phyloP scores from a whole-genome alignment of 2,797 vertebrate species.

The Ciconia nigra region DNA sequence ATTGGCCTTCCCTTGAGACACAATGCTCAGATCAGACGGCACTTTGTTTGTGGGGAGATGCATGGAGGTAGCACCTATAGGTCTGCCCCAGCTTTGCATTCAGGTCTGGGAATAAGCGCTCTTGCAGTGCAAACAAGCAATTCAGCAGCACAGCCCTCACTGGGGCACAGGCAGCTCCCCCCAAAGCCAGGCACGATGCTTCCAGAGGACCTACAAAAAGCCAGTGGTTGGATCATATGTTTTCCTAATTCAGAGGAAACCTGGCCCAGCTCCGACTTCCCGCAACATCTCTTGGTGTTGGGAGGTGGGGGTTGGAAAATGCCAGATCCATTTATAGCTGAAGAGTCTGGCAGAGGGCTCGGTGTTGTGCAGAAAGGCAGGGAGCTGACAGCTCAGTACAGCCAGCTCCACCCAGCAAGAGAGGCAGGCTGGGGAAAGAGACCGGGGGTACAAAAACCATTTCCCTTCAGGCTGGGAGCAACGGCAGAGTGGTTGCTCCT shows the following conservation, averaged over 20 bases:
- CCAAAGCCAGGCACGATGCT: not conserved
- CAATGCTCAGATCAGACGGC: fast-evolving
- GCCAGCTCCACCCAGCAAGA: not conserved
- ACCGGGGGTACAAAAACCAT: not conserved
- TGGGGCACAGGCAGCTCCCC: not conserved
- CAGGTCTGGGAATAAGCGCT: not conserved
- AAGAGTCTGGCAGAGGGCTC: conserved; percentile 1
- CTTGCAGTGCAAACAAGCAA: fast-evolving
- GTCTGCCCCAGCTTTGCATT: not conserved
- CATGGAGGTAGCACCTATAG: not conserved
- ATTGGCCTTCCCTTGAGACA: not conserved
- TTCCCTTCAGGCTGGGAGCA: not conserved
- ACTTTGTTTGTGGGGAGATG: not conserved
- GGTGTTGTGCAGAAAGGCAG: not conserved
- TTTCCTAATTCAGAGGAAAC: conserved; percentile 38
- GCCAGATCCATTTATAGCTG: conserved; percentile 22
- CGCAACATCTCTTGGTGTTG: not conserved
- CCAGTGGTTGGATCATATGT: not conserved
- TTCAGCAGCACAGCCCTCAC: not conserved
- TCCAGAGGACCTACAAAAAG: not conserved
- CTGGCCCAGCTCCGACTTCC: not conserved
- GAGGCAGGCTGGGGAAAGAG: not conserved
- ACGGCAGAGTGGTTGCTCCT: not conserved
- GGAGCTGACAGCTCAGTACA: not conserved
- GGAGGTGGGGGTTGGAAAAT: not conserved